Evolutionary conservation across 2,888 invertebrate genomes (phyloP).

Genomic region (Choreutis nemorana): DNA sequence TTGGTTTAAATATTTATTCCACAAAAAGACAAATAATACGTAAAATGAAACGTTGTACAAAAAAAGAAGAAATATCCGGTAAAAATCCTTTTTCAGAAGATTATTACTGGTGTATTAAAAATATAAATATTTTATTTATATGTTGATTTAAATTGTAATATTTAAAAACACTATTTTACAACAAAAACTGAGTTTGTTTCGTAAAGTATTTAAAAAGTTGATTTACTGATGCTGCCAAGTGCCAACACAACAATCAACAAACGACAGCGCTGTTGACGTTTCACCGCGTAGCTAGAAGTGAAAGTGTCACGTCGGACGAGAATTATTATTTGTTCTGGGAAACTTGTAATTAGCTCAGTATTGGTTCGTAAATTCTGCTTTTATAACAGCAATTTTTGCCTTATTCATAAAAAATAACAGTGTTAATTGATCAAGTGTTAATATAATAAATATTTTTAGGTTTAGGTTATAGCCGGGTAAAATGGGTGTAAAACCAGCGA

Average conservation of each 20-base stretch:
- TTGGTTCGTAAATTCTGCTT: slow-evolving; percentile 22
- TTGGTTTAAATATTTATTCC: no score
- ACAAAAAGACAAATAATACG: no score
- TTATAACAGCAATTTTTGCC: slow-evolving; percentile 5
- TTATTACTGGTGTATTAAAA: slow-evolving; percentile 4
- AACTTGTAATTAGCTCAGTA: slow-evolving; percentile 25
- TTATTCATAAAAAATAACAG: slow-evolving; percentile 7
- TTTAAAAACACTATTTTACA: no score
- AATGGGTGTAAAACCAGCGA: slow-evolving; percentile 78
- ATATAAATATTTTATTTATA: slow-evolving; percentile 11
- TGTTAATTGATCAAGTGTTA: slow-evolving; percentile 2
- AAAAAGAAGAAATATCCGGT: no score
- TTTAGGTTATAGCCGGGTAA: slow-evolving; percentile 54
- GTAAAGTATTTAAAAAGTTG: no score
- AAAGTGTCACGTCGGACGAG: slow-evolving; percentile 61
- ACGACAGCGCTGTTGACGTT: slow-evolving; percentile 44
- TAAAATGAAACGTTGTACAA: no score
- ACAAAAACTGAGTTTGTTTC: no score
- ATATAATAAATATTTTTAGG: slow-evolving; percentile 18
- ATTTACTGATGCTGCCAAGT: slow-evolving; percentile 20
- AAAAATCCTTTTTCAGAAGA: no score
- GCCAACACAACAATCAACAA: slow-evolving; percentile 58
- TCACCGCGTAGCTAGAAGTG: slow-evolving; percentile 53
- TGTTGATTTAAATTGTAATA: no score
- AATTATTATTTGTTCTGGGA: slow-evolving; percentile 32